Conservation (phyloP, 2,888 invertebrate genomes). For the Athalia cordata region DNA sequence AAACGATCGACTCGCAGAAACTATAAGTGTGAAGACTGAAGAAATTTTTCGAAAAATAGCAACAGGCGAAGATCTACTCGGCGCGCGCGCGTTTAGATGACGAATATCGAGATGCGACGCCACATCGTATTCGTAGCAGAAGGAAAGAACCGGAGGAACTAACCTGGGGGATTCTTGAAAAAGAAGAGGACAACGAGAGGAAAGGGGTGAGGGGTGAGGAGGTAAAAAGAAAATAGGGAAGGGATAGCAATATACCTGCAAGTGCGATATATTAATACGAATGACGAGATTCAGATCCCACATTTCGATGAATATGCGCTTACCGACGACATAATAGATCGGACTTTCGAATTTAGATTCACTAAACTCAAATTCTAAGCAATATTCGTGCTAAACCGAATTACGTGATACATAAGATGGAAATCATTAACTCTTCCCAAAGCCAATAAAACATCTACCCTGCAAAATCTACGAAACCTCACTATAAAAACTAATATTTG, state of each 20-base stretch:
- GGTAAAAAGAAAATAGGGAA: not conserved
- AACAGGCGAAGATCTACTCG: not conserved
- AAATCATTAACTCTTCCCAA: too few relatives aligned
- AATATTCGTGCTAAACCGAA: too few relatives aligned
- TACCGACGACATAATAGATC: not conserved
- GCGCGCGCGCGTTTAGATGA: slow-evolving; percentile 27
- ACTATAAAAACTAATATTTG: too few relatives aligned
- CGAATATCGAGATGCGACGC: not conserved
- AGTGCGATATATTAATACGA: slow-evolving; percentile 64
- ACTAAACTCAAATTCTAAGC: too few relatives aligned
- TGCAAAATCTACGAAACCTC: too few relatives aligned
- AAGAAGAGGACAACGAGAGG: not conserved
- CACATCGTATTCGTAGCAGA: not conserved
- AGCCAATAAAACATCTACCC: too few relatives aligned
- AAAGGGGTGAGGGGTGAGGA: not conserved
- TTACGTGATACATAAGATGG: too few relatives aligned
- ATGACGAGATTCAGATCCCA: slow-evolving; percentile 60
- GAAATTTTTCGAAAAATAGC: slow-evolving; percentile 16
- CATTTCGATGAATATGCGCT: slow-evolving; percentile 16
- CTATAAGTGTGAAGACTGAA: not conserved
- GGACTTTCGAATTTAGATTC: not conserved
- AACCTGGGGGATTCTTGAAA: not conserved
- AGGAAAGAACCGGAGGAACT: slow-evolving; percentile 1
- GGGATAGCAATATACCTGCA: too few relatives aligned
- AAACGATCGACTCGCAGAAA: not conserved